Conservation (phyloP, 2,113 vertebrate genomes). For the Malaclemys terrapin region DNA sequence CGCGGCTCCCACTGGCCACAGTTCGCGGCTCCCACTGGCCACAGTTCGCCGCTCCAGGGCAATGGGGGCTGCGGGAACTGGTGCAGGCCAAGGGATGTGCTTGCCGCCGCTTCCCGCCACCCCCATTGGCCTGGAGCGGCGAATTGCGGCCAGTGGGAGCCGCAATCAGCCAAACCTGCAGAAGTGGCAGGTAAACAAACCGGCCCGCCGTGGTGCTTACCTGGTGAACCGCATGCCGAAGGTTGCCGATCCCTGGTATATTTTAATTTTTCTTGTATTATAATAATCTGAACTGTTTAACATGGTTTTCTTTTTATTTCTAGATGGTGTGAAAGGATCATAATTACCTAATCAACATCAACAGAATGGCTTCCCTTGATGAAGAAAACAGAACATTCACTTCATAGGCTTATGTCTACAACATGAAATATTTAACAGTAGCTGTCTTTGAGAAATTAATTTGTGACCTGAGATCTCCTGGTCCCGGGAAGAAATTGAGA, state of each 20-base stretch:
- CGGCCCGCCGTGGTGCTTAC: no score
- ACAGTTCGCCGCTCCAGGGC: no score
- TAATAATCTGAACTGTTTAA: neutral
- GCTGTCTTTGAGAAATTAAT: neutral
- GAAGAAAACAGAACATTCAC: neutral
- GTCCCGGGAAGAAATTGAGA: conserved; percentile 30
- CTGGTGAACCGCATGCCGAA: no score
- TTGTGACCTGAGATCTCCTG: conserved; percentile 18
- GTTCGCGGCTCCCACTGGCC: no score
- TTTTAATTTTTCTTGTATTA: neutral
- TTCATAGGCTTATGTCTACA: neutral
- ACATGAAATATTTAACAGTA: neutral
- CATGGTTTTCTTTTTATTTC: conserved; percentile 4
- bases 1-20: no score
- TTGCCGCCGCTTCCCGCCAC: no score
- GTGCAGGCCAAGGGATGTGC: no score
- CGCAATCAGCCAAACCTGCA: no score
- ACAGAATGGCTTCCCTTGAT: neutral
- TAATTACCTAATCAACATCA: neutral
- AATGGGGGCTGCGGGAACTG: no score
- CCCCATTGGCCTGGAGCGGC: no score
- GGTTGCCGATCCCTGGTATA: neutral
- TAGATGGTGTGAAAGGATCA: conserved; percentile 44
- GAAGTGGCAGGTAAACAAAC: no score
- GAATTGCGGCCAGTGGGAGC: no score